Evolutionary conservation across 2,797 vertebrate genomes (phyloP), one percentile per base, ranked within the genome.

Genomic region (Pachyuromys duprasi): DNA sequence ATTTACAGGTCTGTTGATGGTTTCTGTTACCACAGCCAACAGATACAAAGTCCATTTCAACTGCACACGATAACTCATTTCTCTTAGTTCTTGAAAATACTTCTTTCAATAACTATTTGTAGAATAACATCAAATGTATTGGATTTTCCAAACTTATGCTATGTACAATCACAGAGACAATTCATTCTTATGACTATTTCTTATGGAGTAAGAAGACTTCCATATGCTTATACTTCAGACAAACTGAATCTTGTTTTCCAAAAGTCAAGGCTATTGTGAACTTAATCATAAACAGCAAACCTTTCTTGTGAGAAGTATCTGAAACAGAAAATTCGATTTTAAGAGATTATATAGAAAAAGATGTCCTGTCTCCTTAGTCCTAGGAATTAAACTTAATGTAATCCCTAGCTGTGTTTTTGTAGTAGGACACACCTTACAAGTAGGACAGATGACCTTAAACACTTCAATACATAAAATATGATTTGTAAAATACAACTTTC

Each of bases 321-420:
- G 36, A 94, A 95, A 94, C 86, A 18, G 22, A 26, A 94, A 86
- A 91, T 80, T 94, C 18, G 83, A 60, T 89, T 94, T 95, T 63
- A 92, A 89, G 78, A 82, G 26, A 93, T 83, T 90, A 94, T 89
- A 94, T 57, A 79, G 53, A 94, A 93, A 13, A 88, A 86, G 36
- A 96, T 79, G 90, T 87, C 24, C 45, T 84, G 24, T 90, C 63
- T 91, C 26, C 49, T 81, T 53, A 49, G 53, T 90, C 67, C 62
- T 93, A 83, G 33, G 36, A 89, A 97, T 96, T 95, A 92, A 94
- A 76, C 36, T 87, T 94, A 94, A 93, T 93, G 76, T 96, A 63
- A 93, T 55, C 2, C 86, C 13, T 14, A 96, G 74, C 4, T 83
- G 57, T 11, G 11, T 49, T 49, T 49, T 49, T 49, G 9, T 74